Percentiles rank a stretch among this genome's conserved stretches.
phyloP scores from a whole-genome alignment of 2,888 invertebrate genomes.

The Andricus quercusramuli region DNA sequence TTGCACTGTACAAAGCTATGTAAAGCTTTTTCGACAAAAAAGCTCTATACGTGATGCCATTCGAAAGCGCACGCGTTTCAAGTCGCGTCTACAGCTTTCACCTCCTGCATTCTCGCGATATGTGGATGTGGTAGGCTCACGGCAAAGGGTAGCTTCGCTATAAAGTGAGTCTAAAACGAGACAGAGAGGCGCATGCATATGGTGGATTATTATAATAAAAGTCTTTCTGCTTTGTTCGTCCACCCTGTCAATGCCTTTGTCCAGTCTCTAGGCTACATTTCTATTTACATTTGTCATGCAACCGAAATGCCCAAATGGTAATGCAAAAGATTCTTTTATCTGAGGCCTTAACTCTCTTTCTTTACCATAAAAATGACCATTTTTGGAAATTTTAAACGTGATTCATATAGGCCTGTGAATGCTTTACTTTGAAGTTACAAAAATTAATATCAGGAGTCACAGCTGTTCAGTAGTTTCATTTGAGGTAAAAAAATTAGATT shows the following conservation, averaged over 20 bases:
- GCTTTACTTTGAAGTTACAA: too few species aligned
- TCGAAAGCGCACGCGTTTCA: conserved; percentile 36
- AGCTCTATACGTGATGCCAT: conserved; percentile 10
- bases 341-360: neutral
- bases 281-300: conserved; percentile 64
- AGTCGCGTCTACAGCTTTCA: conserved; percentile 49
- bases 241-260: conserved; percentile 60
- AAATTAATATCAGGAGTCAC: too few species aligned
- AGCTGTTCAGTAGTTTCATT: too few species aligned
- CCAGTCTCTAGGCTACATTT: conserved; percentile 51
- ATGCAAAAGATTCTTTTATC: conserved; percentile 48
- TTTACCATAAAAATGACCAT: too few species aligned
- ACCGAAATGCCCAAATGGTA: conserved; percentile 59
- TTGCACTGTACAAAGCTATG: conserved; percentile 19
- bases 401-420: too few species aligned
- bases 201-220: conserved; percentile 70
- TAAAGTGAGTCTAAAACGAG: conserved; percentile 33
- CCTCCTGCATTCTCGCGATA: conserved; percentile 50
- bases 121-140: conserved; percentile 49
- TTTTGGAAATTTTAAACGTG: too few species aligned
- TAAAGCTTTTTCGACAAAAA: conserved; percentile 34
- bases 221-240: conserved; percentile 62
- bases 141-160: conserved; percentile 36
- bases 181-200: conserved; percentile 23
- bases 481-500: too few species aligned